phyloP scores from a whole-genome alignment of 2,888 invertebrate species.

The Pammene fasciana region DNA sequence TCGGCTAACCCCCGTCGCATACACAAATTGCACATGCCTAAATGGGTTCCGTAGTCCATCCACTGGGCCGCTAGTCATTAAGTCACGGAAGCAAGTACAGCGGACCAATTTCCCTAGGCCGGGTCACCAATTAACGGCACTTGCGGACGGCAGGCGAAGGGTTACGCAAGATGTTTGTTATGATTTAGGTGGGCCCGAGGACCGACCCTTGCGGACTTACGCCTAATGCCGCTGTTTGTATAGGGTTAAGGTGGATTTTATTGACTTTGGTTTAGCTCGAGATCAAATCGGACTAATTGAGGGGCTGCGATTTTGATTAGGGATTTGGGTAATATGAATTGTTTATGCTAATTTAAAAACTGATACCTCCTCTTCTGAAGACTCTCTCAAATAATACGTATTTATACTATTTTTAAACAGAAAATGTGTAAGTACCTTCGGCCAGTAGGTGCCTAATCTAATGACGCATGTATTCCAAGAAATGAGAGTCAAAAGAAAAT shows the following conservation, averaged over 20 bases:
- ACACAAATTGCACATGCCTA: conserved; percentile 79
- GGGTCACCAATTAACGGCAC: conserved; percentile 79
- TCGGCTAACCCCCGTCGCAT: conserved; percentile 68
- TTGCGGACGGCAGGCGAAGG: conserved; percentile 71
- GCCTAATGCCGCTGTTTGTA: conserved; percentile 36
- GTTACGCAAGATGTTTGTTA: conserved; percentile 79
- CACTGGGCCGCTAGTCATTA: conserved; percentile 80
- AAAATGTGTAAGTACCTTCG: too few relatives aligned
- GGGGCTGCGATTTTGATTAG: conserved; percentile 24
- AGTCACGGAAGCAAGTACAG: conserved; percentile 80
- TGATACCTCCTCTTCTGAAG: background rate
- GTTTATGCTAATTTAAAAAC: background rate
- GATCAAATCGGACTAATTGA: conserved; percentile 36
- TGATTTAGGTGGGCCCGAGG: conserved; percentile 71
- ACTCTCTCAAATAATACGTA: background rate
- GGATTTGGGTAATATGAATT: conserved; percentile 1
- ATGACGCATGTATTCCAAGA: conserved; percentile 14
- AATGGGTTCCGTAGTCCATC: conserved; percentile 80
- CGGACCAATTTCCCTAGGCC: conserved; percentile 79
- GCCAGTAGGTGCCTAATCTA: too few relatives aligned
- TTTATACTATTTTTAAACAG: too few relatives aligned
- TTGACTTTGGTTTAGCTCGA: conserved; percentile 35
- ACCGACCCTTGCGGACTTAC: conserved; percentile 47
- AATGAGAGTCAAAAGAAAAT: conserved; percentile 14
- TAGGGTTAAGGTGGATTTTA: conserved; percentile 40